These are phyloP conservation scores for Enteromius anoplus DNA, from an alignment of 2,797 vertebrate genomes.

Conservation along the genomic window DNA sequence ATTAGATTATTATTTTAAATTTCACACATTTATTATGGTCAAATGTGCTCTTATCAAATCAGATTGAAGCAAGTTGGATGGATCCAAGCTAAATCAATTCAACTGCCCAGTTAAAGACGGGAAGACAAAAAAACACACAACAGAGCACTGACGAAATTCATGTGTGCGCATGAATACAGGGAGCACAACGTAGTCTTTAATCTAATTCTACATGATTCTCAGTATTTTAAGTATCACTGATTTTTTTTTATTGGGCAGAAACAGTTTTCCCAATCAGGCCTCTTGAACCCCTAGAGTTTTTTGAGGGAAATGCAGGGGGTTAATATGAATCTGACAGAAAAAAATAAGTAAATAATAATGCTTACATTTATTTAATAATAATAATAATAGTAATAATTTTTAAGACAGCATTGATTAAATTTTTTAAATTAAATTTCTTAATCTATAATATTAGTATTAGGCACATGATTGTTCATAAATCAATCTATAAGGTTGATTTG, in stretches of 20 bases:
- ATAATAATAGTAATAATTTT: neutral
- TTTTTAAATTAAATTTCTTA: neutral
- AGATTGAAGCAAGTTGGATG: slow-evolving; percentile 30
- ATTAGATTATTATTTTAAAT: neutral
- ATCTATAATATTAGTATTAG: neutral
- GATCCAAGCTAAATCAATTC: slow-evolving; percentile 47
- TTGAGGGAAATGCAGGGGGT: neutral
- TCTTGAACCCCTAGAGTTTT: neutral
- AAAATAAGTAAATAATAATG: neutral
- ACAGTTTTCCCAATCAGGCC: neutral
- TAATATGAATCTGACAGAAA: neutral
- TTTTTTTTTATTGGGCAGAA: neutral
- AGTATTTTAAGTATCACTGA: neutral
- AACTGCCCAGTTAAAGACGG: slow-evolving; percentile 24
- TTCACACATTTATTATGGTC: slow-evolving; percentile 35
- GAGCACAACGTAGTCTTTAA: neutral
- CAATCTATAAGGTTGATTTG: neutral
- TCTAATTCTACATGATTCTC: neutral
- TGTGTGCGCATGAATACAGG: neutral
- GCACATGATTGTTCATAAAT: neutral
- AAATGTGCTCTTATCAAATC: slow-evolving; percentile 17
- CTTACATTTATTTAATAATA: neutral
- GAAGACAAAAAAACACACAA: slow-evolving; percentile 41
- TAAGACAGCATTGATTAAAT: neutral
- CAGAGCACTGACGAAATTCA: slow-evolving; percentile 5